Conservation (phyloP, 2,888 invertebrate species). For the Pachycephus smyrnensis region DNA sequence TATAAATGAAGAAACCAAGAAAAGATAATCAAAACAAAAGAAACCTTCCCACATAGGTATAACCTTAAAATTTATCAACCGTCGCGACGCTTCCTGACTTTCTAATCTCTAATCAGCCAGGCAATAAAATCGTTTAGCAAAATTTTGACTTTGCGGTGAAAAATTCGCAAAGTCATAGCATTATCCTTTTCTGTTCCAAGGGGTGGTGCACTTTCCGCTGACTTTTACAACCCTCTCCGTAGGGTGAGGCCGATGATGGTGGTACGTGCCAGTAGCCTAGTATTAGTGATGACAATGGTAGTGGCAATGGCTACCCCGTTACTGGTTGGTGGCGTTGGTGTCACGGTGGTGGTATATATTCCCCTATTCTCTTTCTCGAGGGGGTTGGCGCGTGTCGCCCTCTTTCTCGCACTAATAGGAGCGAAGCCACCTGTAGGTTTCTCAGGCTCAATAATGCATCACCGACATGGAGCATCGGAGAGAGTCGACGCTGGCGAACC, state of each 20-base stretch:
- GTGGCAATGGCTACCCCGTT: not conserved
- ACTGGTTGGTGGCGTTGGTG: slow-evolving; percentile 11
- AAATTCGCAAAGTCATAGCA: not conserved
- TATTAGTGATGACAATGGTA: not conserved
- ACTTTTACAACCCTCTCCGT: slow-evolving; percentile 31
- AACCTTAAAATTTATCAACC: not conserved
- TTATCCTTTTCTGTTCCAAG: not conserved
- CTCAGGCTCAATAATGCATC: slow-evolving; percentile 65
- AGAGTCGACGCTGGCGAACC: slow-evolving; percentile 44
- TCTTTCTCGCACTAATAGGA: slow-evolving; percentile 49
- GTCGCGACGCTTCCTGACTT: not conserved
- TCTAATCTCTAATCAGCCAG: not conserved
- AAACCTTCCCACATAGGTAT: not conserved
- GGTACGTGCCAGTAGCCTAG: not conserved
- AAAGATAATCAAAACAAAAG: not conserved
- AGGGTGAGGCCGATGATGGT: not conserved
- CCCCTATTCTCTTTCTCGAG: slow-evolving; percentile 24
- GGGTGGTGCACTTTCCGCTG: slow-evolving; percentile 13
- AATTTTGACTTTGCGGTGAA: not conserved
- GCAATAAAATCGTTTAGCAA: not conserved
- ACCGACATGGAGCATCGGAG: slow-evolving; percentile 48
- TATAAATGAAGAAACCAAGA: not conserved
- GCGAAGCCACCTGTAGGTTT: slow-evolving; percentile 61
- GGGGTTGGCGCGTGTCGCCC: slow-evolving; percentile 26
- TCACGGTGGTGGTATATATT: not conserved